A percentile compares a stretch with the other conserved stretches of the same genome.
Evolutionary conservation across 2,113 vertebrate genomes (phyloP).

Genomic region (Ceyx cyanopectus): DNA sequence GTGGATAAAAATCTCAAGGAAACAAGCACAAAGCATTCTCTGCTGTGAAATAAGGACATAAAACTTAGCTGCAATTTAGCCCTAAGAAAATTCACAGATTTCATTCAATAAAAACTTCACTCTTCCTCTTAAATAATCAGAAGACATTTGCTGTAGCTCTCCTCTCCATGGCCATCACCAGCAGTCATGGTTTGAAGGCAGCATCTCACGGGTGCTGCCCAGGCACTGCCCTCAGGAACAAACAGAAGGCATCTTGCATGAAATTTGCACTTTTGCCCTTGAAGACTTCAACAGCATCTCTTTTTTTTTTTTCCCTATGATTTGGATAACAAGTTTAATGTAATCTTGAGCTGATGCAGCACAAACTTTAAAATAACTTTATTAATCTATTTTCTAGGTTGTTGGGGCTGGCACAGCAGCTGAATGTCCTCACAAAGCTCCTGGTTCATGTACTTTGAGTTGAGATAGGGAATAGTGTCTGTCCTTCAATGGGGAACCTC

Average conservation of each 20-base stretch:
- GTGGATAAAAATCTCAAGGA: not conserved
- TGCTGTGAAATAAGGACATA: not conserved
- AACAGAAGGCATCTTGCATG: not conserved
- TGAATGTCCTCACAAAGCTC: not conserved
- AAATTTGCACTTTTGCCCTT: not conserved
- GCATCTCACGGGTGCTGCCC: not conserved
- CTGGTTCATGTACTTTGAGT: not conserved
- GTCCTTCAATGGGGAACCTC: not conserved
- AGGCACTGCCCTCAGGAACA: not conserved
- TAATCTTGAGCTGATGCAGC: not conserved
- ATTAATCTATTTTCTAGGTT: not conserved
- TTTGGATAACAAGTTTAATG: not conserved
- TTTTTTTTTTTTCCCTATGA: not conserved
- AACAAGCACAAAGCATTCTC: accelerated
- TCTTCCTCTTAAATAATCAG: not conserved
- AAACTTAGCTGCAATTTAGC: not conserved
- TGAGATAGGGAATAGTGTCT: not conserved
- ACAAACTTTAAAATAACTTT: not conserved
- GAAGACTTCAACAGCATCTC: not conserved
- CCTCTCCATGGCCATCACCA: not conserved
- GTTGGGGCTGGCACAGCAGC: not conserved
- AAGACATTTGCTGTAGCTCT: not conserved
- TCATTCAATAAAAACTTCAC: not conserved
- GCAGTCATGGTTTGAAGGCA: not conserved
- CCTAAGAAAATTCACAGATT: not conserved